Percentiles rank a stretch among this genome's conserved stretches.
Evolutionary conservation across 2,113 vertebrate genomes (phyloP).

Genomic region (Solenodon paradoxus): DNA sequence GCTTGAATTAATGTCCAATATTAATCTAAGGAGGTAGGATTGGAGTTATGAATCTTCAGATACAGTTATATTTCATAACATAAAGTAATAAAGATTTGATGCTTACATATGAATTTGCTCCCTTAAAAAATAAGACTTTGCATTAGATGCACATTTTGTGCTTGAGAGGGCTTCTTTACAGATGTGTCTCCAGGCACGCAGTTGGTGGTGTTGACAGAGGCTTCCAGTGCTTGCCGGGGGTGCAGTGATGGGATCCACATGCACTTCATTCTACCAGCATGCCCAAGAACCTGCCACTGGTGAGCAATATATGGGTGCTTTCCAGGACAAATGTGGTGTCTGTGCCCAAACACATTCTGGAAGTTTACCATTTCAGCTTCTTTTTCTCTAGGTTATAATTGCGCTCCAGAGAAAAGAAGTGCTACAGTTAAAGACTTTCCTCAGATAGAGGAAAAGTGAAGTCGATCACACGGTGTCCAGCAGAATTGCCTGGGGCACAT

Average conservation of each 20-base stretch:
- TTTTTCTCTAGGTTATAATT: conserved; percentile 56
- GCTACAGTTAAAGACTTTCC: background rate
- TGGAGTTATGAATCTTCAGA: background rate
- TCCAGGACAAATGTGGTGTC: background rate
- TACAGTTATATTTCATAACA: background rate
- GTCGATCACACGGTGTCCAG: background rate
- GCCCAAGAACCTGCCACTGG: background rate
- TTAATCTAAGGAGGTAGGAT: conserved; percentile 42
- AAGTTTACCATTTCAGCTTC: background rate
- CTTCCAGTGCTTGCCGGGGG: fast-evolving
- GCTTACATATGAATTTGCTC: conserved; percentile 46
- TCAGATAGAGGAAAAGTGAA: background rate
- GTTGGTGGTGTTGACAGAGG: background rate
- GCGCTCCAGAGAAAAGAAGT: conserved; percentile 64
- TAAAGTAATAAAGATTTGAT: conserved; percentile 46
- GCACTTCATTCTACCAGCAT: background rate
- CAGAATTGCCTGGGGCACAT: background rate
- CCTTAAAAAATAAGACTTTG: conserved; percentile 51
- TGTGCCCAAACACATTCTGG: background rate
- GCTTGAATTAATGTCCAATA: conserved; percentile 28
- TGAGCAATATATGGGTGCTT: background rate
- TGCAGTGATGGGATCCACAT: background rate
- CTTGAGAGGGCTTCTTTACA: background rate
- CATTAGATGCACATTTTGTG: background rate
- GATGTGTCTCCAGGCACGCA: background rate